A percentile compares a stretch with the other conserved stretches of the same genome.
Evolutionary conservation across 2,113 vertebrate species (phyloP).

Genomic region (Sapayoa aenigma): DNA sequence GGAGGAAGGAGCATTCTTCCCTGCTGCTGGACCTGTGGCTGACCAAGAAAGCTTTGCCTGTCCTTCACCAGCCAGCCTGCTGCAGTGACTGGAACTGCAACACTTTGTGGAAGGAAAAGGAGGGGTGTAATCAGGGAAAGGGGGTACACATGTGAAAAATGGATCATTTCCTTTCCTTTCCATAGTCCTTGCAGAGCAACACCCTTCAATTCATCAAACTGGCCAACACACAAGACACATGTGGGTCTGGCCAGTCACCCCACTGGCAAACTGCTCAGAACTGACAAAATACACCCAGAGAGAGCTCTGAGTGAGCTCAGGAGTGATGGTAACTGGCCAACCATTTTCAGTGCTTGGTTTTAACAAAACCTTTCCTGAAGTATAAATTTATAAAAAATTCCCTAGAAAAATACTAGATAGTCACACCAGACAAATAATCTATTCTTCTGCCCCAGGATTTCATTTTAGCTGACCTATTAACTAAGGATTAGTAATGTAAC

Average conservation of each 20-base stretch:
- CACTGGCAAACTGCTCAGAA: background rate
- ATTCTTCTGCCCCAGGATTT: background rate
- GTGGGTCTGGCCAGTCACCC: too few relatives aligned
- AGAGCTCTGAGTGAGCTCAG: background rate
- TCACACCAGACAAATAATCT: background rate
- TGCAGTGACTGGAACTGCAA: background rate
- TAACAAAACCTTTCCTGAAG: background rate
- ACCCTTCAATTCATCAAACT: too few relatives aligned
- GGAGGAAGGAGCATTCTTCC: background rate
- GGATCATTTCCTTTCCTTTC: background rate
- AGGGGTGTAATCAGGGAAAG: background rate
- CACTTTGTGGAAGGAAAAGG: background rate
- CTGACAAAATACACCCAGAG: background rate
- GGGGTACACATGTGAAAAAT: background rate
- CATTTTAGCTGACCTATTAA: background rate
- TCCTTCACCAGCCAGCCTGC: background rate
- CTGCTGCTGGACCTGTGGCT: background rate
- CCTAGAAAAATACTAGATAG: background rate
- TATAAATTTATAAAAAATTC: accelerated
- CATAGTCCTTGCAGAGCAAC: background rate
- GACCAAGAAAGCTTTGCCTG: background rate
- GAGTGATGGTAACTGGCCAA: background rate
- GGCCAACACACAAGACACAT: accelerated
- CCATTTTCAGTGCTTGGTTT: background rate
- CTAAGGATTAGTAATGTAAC: background rate